A percentile compares a stretch with the other conserved stretches of the same genome.
phyloP scores from a whole-genome alignment of 2,797 vertebrate species.

The Chrysocyon brachyurus region DNA sequence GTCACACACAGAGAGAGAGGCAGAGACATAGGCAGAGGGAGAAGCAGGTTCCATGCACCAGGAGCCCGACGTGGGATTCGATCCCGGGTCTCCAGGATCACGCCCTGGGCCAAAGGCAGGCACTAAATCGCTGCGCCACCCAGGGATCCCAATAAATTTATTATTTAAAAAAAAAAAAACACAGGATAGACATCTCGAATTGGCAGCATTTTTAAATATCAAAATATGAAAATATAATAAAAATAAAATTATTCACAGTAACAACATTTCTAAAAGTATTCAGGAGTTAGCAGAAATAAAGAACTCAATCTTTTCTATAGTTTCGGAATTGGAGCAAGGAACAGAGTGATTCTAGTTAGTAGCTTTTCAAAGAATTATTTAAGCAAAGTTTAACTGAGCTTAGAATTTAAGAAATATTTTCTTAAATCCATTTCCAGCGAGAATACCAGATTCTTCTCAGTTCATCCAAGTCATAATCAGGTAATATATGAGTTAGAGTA shows the following conservation, averaged over 20 bases:
- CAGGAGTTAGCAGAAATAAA: neutral
- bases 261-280: neutral
- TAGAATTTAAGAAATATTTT: neutral
- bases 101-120: no score
- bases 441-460: neutral
- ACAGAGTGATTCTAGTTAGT: neutral
- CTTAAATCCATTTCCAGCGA: neutral
- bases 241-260: neutral
- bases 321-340: neutral
- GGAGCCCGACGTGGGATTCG: no score
- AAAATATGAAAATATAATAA: slow-evolving; percentile 12
- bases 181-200: neutral
- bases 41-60: no score
- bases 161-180: neutral
- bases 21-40: no score
- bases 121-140: no score
- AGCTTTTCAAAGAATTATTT: slow-evolving; percentile 4
- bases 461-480: neutral
- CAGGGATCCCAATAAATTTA: no score
- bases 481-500: neutral
- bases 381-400: slow-evolving; percentile 17
- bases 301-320: neutral
- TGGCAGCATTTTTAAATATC: neutral
- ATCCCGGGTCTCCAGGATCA: no score
- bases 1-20: no score